Evolutionary conservation across 2,797 vertebrate species (phyloP).

Genomic region (Labroides dimidiatus): DNA sequence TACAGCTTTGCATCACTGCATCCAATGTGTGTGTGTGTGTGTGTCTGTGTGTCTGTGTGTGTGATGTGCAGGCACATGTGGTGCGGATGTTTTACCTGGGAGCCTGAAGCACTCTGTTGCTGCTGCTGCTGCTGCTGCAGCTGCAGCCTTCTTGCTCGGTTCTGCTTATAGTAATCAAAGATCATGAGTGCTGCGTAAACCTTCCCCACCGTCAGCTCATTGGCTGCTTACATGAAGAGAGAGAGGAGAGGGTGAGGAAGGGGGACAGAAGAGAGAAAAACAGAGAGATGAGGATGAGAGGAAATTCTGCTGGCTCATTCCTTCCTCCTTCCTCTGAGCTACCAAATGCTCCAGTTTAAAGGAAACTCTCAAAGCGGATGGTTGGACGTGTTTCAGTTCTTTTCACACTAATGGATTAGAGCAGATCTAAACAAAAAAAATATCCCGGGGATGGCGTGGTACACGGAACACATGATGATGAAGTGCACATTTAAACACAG

Average conservation of each 20-base stretch:
- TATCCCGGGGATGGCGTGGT: no score
- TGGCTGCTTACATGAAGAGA: slow-evolving; percentile 80
- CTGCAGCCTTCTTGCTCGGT: slow-evolving; percentile 88
- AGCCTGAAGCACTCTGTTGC: slow-evolving; percentile 77
- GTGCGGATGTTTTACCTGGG: slow-evolving; percentile 84
- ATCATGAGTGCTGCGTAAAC: slow-evolving; percentile 98
- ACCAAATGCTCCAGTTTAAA: slow-evolving; percentile 8
- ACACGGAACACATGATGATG: no score
- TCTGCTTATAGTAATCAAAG: slow-evolving; percentile 98
- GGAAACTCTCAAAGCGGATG: not conserved
- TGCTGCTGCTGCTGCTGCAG: slow-evolving; percentile 82
- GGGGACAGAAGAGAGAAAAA: not conserved
- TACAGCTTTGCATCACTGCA: slow-evolving; percentile 28
- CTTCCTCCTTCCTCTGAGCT: slow-evolving; percentile 14
- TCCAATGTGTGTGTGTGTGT: slow-evolving; percentile 16
- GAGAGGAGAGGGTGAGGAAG: slow-evolving; percentile 7
- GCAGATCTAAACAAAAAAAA: no score
- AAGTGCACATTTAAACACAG: no score
- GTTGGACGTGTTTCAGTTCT: not conserved
- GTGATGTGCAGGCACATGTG: slow-evolving; percentile 11
- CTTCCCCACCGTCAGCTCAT: slow-evolving; percentile 97
- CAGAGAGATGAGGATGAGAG: not conserved
- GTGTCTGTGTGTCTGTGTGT: slow-evolving; percentile 14
- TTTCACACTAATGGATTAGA: slow-evolving; percentile 19
- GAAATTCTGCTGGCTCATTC: slow-evolving; percentile 56